A percentile compares a stretch with the other conserved stretches of the same genome.
phyloP scores from a whole-genome alignment of 2,113 vertebrate genomes.

The Dromas ardeola region DNA sequence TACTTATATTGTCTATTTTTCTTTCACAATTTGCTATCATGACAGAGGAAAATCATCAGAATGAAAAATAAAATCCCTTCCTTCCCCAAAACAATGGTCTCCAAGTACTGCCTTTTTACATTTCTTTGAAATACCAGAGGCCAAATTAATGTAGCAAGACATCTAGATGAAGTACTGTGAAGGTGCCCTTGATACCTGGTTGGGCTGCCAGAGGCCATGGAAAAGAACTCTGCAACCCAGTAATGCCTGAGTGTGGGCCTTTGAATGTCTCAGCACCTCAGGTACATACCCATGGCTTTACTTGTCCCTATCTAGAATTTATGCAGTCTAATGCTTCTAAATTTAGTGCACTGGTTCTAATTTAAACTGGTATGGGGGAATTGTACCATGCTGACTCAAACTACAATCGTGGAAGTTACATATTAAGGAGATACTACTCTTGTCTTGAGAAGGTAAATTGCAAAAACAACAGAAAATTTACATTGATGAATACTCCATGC shows the following conservation, averaged over 20 bases:
- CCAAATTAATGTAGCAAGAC: not conserved
- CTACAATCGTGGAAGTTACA: not conserved
- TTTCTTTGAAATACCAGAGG: conserved; percentile 27
- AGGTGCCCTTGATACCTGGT: not conserved
- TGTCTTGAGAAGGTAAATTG: not conserved
- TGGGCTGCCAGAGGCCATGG: not conserved
- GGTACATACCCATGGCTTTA: not conserved
- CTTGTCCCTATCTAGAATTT: not conserved
- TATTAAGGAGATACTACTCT: not conserved
- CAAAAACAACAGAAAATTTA: not conserved
- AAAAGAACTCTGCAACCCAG: not conserved
- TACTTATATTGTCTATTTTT: not conserved
- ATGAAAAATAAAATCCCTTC: not conserved
- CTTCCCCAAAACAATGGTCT: not conserved
- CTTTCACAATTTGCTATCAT: not conserved
- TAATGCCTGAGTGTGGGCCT: not conserved
- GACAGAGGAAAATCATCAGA: conserved; percentile 7
- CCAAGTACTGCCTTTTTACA: not conserved
- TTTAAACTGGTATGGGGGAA: not conserved
- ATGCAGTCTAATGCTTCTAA: not conserved
- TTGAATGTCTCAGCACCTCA: not conserved
- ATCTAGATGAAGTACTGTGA: not conserved
- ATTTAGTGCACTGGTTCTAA: not conserved
- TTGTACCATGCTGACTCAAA: not conserved
- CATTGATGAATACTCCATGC: not conserved